Conservation (phyloP, 2,888 invertebrate genomes). For the Autographa pulchrina region DNA sequence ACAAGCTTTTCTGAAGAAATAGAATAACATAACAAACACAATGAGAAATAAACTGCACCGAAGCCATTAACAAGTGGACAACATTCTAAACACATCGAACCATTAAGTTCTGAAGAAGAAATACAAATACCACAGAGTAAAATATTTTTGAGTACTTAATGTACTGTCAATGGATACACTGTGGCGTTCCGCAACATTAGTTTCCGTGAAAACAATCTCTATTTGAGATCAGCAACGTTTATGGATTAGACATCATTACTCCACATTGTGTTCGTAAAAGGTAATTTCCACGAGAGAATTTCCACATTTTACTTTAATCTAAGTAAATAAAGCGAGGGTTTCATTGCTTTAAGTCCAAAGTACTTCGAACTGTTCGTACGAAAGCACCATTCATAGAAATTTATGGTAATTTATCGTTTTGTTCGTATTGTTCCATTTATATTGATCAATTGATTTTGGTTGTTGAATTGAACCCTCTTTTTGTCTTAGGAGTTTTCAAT, state of each 20-base stretch:
- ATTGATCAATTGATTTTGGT: constrained; percentile 6
- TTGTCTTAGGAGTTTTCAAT: not conserved
- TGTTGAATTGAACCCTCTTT: not conserved
- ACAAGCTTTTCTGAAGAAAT: no score
- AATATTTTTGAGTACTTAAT: constrained; percentile 9
- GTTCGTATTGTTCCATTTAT: constrained; percentile 1
- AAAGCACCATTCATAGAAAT: not conserved
- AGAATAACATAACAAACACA: no score
- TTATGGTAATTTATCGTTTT: not conserved
- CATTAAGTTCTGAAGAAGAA: not conserved
- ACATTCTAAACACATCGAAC: not conserved
- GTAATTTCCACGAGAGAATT: not conserved
- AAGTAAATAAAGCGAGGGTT: not conserved
- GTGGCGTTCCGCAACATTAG: constrained; percentile 52
- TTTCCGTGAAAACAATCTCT: constrained; percentile 32
- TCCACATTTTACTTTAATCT: not conserved
- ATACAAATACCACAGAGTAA: constrained; percentile 1
- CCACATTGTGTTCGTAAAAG: not conserved
- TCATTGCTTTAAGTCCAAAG: not conserved
- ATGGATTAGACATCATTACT: constrained; percentile 31
- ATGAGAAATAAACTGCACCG: not conserved
- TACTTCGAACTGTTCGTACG: not conserved
- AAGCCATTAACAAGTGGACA: not conserved
- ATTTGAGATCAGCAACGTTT: constrained; percentile 24
- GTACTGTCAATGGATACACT: constrained; percentile 15